Conservation (phyloP, 2,888 invertebrate species). For the Andrena haemorrhoa region DNA sequence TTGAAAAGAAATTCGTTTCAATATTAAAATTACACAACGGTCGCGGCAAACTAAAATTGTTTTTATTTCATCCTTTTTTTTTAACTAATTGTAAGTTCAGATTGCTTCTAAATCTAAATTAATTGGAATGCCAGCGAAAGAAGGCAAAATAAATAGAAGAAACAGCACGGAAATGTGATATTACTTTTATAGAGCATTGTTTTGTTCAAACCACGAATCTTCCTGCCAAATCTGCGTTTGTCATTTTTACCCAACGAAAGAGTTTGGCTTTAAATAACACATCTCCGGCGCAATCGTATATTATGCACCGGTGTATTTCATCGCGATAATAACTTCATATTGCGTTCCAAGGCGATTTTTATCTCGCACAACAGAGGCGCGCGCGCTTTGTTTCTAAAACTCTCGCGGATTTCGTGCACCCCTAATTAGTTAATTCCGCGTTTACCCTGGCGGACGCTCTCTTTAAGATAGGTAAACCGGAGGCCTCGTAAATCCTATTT, state of each 20-base stretch:
- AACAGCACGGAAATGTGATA: not conserved
- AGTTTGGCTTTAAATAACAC: not conserved
- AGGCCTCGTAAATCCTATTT: slow-evolving; percentile 22
- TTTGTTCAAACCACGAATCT: not conserved
- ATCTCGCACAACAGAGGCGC: slow-evolving; percentile 21
- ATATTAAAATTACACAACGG: not conserved
- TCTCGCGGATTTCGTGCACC: slow-evolving; percentile 14
- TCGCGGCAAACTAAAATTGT: not conserved
- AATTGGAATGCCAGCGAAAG: not conserved
- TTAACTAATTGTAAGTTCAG: not conserved
- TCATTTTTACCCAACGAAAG: slow-evolving; percentile 22
- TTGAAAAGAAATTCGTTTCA: not conserved
- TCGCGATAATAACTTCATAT: slow-evolving; percentile 29
- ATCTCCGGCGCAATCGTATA: not conserved
- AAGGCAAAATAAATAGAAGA: not conserved
- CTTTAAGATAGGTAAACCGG: slow-evolving; percentile 40
- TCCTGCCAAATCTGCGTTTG: not conserved
- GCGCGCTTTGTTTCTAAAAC: slow-evolving; percentile 29
- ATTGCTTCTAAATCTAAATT: not conserved
- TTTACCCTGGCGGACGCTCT: slow-evolving; percentile 21
- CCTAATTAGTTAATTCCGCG: slow-evolving; percentile 35
- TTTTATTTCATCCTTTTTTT: not conserved
- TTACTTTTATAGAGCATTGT: not conserved
- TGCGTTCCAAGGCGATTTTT: slow-evolving; percentile 25
- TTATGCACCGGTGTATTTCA: slow-evolving; percentile 2